Conservation (phyloP, 2,797 vertebrate species). For the Tinamus major region DNA sequence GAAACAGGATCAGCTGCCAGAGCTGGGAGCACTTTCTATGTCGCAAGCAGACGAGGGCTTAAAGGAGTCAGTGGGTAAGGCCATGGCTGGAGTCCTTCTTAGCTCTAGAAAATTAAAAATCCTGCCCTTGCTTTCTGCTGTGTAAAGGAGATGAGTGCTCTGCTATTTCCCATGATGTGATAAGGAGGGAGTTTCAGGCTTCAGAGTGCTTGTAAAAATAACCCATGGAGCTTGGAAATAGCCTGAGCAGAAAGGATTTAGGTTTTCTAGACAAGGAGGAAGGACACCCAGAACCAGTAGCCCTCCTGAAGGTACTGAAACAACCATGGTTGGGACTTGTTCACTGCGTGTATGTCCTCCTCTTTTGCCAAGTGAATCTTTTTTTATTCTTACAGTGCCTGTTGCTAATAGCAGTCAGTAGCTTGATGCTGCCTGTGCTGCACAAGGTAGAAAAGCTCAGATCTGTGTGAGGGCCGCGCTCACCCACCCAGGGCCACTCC, state of each 20-base stretch:
- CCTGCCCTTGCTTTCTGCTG: neutral
- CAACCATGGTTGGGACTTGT: neutral
- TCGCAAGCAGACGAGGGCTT: too few relatives aligned
- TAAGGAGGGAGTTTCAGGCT: too few relatives aligned
- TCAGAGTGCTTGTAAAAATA: too few relatives aligned
- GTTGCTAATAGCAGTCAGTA: neutral
- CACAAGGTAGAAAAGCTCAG: neutral
- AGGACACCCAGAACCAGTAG: too few relatives aligned
- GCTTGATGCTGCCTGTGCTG: neutral
- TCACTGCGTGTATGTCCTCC: neutral
- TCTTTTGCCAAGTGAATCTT: neutral
- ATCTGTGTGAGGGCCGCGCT: neutral
- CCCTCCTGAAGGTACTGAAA: too few relatives aligned
- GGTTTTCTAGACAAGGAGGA: too few relatives aligned
- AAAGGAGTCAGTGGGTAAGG: too few relatives aligned
- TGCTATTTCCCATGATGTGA: neutral
- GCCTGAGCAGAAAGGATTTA: too few relatives aligned
- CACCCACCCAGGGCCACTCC: neutral
- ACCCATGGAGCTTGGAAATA: too few relatives aligned
- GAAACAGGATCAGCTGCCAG: neutral
- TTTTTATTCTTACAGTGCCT: neutral
- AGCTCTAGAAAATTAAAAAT: neutral
- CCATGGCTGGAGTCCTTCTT: neutral
- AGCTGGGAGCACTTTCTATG: neutral
- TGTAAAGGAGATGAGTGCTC: neutral